Base-by-base conservation (phyloP, 2,797 vertebrate species). In the Phalloptychus januarius region DNA sequence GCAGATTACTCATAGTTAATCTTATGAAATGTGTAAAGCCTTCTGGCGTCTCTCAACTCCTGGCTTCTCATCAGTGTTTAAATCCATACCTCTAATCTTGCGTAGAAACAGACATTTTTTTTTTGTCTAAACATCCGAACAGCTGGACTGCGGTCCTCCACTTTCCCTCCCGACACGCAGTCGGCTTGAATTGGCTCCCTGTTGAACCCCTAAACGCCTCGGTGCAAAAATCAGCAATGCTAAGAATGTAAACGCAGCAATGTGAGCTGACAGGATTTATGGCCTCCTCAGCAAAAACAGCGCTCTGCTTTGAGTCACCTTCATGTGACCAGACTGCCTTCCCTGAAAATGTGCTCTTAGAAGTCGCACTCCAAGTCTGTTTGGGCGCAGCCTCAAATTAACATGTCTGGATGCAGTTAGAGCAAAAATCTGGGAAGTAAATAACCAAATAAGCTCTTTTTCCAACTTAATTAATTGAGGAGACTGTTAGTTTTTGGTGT, bases 11-110 rank as follows among this genome's bases (percentile, higher is more conserved):
- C 78, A 44, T 48, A 78, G 85, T 36, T 93, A 91, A 93, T 89
- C 89, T 88, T 77, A 83, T 93, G 85, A 93, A 87, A 80, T 79
- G 76, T 87, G 74, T 84, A 90, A 93, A 89, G 85, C 87, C 71
- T 61, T 80, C 80, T 87, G 90, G 82, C 31, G 69, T 0, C 18
- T 87, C 75, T 79, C 76, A 86, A 83, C 74, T 44, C 7, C 70
- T 89, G 87, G 71, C 80, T 76, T 65, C 71, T 84, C 75, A 74
- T 86, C 50, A 74, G 54, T 83, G 83, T 44, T 42, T 76, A 7
- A 4, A 78, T 82, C 76, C 74, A 88, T 80, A 44, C 11, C 76
- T 75, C 20, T 84, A 25, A 40, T 67, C 88, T 84, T 83, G 76
- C 44, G 54, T 76, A 52, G 78, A 52, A 80, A 77, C 74, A 45